phyloP scores from a whole-genome alignment of 2,797 vertebrate species.

The Acrossocheilus fasciatus region DNA sequence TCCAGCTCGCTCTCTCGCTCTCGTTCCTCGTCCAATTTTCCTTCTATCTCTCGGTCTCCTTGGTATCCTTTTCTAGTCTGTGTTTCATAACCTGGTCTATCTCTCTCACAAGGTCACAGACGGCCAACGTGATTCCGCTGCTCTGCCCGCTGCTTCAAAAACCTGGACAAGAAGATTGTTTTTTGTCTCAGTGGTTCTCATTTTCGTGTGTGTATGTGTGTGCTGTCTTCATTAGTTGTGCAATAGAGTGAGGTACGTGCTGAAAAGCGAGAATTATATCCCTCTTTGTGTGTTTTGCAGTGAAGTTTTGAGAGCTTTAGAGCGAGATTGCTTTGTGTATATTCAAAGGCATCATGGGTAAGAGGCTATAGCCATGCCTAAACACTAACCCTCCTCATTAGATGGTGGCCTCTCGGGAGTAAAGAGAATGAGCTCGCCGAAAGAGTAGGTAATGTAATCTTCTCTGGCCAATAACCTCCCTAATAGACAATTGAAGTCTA shows the following conservation, averaged over 20 bases:
- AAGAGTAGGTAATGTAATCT: constrained; percentile 54
- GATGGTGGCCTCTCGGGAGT: constrained; percentile 40
- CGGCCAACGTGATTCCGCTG: constrained; percentile 19
- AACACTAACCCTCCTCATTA: constrained; percentile 58
- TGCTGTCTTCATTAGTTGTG: constrained; percentile 34
- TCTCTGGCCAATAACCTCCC: constrained; percentile 57
- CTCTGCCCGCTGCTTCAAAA: constrained; percentile 27
- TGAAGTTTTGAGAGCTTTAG: constrained; percentile 45
- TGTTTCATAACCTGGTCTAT: constrained; percentile 33
- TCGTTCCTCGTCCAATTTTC: constrained; percentile 33
- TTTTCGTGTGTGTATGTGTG: constrained; percentile 3
- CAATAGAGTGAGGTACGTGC: constrained; percentile 5
- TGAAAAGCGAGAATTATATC: constrained; percentile 36
- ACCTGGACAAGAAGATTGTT: constrained; percentile 24
- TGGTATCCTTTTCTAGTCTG: constrained; percentile 10
- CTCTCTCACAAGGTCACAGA: constrained; percentile 38
- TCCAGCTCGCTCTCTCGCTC: constrained; percentile 30
- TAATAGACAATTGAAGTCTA: constrained; percentile 58
- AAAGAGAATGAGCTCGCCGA: constrained; percentile 43
- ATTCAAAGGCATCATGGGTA: constrained; percentile 51
- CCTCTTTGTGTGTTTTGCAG: constrained; percentile 40
- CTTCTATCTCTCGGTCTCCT: constrained; percentile 19
- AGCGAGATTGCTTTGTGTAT: constrained; percentile 47
- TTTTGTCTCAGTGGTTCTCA: constrained; percentile 16
- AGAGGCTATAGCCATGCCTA: constrained; percentile 51